Evolutionary conservation across 2,113 vertebrate species (phyloP).

Genomic region (Peromyscus leucopus): DNA sequence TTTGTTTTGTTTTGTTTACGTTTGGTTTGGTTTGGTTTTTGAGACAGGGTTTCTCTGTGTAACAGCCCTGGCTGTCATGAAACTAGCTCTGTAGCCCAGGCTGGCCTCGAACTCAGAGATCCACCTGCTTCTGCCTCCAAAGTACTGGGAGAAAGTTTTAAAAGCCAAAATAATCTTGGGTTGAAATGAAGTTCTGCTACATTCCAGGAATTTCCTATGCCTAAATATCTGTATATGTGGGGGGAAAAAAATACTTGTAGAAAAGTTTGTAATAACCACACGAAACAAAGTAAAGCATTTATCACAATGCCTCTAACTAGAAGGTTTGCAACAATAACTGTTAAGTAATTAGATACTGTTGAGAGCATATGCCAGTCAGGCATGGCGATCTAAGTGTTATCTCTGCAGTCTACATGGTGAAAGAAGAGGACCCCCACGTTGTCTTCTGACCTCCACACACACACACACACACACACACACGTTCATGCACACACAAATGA

Average conservation of each 20-base stretch:
- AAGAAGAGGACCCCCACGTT: background rate
- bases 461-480: too few species aligned
- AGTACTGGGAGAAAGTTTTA: background rate
- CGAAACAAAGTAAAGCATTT: conserved; percentile 26
- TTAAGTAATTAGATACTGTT: conserved; percentile 4
- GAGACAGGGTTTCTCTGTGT: background rate
- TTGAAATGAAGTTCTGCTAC: conserved; percentile 42
- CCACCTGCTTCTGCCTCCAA: background rate
- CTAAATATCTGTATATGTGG: background rate
- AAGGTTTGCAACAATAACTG: background rate
- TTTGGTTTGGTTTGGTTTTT: background rate
- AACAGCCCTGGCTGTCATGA: background rate
- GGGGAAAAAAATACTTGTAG: background rate
- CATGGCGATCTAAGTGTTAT: background rate
- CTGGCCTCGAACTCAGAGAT: background rate
- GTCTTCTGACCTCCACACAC: background rate
- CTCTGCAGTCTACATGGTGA: background rate
- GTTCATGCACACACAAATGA: background rate
- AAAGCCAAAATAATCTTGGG: background rate
- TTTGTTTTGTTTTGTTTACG: too few species aligned
- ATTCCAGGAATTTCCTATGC: conserved; percentile 8
- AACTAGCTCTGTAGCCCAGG: background rate
- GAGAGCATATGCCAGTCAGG: background rate
- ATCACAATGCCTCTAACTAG: conserved; percentile 11
- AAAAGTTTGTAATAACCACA: conserved; percentile 16